Evolutionary conservation across 2,113 vertebrate species (phyloP).

Genomic region (Mustelus asterias): DNA sequence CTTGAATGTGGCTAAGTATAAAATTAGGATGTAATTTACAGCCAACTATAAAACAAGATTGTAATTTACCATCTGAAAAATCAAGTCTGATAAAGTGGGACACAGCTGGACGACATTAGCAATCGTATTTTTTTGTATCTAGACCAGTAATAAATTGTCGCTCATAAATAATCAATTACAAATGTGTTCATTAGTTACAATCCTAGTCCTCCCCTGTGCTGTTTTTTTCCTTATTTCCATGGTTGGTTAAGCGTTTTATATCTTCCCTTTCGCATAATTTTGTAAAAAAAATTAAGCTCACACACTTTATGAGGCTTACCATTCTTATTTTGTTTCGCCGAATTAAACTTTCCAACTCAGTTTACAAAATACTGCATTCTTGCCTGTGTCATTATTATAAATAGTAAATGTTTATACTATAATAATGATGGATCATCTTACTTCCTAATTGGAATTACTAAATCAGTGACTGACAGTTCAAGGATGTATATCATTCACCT

Average conservation of each 20-base stretch:
- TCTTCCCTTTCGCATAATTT: background rate
- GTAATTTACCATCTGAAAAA: background rate
- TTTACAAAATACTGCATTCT: background rate
- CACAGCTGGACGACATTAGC: background rate
- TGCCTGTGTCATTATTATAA: background rate
- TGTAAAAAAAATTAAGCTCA: background rate
- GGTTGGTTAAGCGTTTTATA: background rate
- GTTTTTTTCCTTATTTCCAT: background rate
- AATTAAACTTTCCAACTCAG: background rate
- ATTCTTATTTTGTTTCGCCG: background rate
- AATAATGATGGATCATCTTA: background rate
- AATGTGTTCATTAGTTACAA: background rate
- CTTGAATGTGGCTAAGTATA: background rate
- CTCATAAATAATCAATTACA: conserved; percentile 30
- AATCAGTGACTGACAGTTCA: background rate
- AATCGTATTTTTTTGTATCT: background rate
- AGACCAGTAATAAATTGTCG: conserved; percentile 17
- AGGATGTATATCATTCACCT: background rate
- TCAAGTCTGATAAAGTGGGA: background rate
- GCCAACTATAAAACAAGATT: background rate
- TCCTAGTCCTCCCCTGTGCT: background rate
- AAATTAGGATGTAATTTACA: background rate
- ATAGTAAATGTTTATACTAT: background rate
- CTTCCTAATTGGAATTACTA: background rate
- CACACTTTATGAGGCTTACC: background rate